These are phyloP conservation scores for Pseudococcus jackbeardsleyi DNA, from an alignment of 2,888 invertebrate genomes.

Conservation along the genomic window DNA sequence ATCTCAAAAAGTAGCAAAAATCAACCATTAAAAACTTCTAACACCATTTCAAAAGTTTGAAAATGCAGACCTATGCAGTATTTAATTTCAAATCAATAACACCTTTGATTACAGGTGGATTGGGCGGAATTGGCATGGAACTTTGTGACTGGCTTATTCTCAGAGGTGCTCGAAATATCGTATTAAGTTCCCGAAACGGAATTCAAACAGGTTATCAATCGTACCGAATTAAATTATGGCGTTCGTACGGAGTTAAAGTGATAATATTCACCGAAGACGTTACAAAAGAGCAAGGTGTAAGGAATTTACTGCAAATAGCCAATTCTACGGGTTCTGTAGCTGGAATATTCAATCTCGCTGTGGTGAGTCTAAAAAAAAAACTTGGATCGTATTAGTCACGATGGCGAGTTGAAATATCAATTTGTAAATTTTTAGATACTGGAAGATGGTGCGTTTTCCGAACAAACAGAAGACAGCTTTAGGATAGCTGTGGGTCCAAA, in stretches of 20 bases:
- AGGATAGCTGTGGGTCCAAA: conserved; percentile 81
- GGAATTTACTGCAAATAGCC: conserved; percentile 77
- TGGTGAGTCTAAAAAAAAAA: conserved; percentile 70
- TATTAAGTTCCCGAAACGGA: conserved; percentile 75
- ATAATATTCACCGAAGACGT: conserved; percentile 80
- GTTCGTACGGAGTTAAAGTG: conserved; percentile 78
- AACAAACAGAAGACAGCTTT: conserved; percentile 81
- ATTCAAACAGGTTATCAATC: conserved; percentile 74
- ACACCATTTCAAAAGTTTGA: too few species aligned
- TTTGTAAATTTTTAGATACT: conserved; percentile 73
- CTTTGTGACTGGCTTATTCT: conserved; percentile 74
- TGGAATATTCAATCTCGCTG: conserved; percentile 91
- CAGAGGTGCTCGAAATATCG: conserved; percentile 73
- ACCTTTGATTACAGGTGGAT: conserved; percentile 71
- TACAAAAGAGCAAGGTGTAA: conserved; percentile 79
- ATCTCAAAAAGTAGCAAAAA: too few species aligned
- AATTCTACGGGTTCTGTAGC: conserved; percentile 78
- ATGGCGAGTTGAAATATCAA: too few species aligned
- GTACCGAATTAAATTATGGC: conserved; percentile 75
- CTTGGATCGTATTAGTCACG: too few species aligned
- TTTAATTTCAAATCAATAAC: conserved; percentile 22
- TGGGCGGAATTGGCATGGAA: conserved; percentile 77
- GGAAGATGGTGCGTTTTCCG: conserved; percentile 81
- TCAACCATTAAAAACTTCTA: too few species aligned
- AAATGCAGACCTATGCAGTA: too few species aligned